Conservation (phyloP, 2,888 invertebrate genomes). For the Dorcus hopei region DNA sequence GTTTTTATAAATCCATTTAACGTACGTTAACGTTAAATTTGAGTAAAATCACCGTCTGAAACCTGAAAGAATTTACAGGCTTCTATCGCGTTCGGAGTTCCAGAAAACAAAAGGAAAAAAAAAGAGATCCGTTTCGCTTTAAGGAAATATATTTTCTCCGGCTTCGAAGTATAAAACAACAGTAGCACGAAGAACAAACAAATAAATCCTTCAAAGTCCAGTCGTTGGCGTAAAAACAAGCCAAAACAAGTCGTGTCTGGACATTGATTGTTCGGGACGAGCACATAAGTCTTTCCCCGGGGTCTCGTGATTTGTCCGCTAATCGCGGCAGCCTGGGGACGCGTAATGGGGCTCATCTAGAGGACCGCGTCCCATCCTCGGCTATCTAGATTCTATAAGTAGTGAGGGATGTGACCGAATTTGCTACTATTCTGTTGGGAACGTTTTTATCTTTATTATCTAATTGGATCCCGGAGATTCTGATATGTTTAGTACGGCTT, state of each 20-base stretch:
- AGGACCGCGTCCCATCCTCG: constrained; percentile 25
- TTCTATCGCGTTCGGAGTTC: too few species aligned
- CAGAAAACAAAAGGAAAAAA: too few species aligned
- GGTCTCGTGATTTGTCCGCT: constrained; percentile 49
- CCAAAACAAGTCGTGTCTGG: constrained; percentile 34
- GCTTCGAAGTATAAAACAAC: constrained; percentile 7
- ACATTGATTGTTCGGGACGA: constrained; percentile 48
- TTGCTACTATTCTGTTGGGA: constrained; percentile 20
- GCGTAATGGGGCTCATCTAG: constrained; percentile 41
- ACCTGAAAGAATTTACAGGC: too few species aligned
- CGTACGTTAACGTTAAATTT: too few species aligned
- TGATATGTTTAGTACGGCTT: constrained; percentile 21
- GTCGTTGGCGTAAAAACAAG: constrained; percentile 35
- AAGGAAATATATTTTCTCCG: background rate
- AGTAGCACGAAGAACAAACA: constrained; percentile 33
- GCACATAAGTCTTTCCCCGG: constrained; percentile 47
- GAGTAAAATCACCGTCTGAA: too few species aligned
- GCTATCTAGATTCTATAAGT: constrained; percentile 37
- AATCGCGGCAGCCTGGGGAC: constrained; percentile 45
- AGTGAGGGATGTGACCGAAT: constrained; percentile 26
- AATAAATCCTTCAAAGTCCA: constrained; percentile 46
- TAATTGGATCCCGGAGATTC: constrained; percentile 30
- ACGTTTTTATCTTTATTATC: constrained; percentile 36
- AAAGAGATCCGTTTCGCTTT: too few species aligned
- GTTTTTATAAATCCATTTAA: too few species aligned